phyloP scores from a whole-genome alignment of 2,113 vertebrate genomes.

The Zosterops pallidus region DNA sequence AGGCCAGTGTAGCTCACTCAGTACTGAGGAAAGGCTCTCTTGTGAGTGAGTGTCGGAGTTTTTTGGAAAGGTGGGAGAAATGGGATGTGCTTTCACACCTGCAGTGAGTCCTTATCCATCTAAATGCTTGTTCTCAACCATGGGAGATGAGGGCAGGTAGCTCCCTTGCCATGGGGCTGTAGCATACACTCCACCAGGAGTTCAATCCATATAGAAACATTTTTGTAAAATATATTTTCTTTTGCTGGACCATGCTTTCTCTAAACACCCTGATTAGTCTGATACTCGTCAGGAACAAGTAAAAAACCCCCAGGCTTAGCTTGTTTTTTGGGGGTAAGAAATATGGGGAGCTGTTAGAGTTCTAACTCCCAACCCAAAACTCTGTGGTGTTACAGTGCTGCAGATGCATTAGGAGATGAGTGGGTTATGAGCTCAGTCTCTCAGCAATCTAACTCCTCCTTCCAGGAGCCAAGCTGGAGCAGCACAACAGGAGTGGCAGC shows the following conservation, averaged over 20 bases:
- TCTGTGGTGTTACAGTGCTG: background rate
- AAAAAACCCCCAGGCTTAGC: background rate
- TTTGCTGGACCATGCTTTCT: background rate
- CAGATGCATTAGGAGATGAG: background rate
- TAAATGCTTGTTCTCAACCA: accelerated
- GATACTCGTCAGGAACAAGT: background rate
- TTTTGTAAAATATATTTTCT: background rate
- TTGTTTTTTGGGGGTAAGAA: background rate
- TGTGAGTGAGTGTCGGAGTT: background rate
- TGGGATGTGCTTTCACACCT: background rate
- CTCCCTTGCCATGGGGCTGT: background rate
- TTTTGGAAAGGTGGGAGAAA: background rate
- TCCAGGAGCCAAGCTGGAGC: background rate
- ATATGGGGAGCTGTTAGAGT: background rate
- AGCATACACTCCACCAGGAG: background rate
- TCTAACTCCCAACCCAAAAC: background rate
- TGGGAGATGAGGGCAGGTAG: background rate
- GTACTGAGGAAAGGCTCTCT: background rate
- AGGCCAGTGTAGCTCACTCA: background rate
- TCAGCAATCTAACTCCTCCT: background rate
- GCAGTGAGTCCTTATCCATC: background rate
- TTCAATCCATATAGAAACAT: background rate
- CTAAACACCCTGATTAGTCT: background rate
- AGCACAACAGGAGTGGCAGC: background rate
- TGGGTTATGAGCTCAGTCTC: background rate